Conservation (phyloP, 2,113 vertebrate genomes). For the Engraulis encrasicolus region DNA sequence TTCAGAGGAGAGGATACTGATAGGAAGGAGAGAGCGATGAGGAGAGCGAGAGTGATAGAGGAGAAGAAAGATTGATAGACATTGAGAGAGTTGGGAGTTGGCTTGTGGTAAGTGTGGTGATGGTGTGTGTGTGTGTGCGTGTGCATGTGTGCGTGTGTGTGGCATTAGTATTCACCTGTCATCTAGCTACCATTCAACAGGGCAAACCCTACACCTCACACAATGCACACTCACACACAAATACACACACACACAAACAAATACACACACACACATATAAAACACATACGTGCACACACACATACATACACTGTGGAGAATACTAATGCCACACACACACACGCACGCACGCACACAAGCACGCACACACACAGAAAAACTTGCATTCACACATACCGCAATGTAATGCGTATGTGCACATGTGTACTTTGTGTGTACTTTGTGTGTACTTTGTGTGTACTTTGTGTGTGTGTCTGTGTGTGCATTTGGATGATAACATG, state of each 20-base stretch:
- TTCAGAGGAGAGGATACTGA: background rate
- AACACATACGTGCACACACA: slow-evolving; percentile 24
- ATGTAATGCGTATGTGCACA: too few relatives aligned
- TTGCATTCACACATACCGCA: background rate
- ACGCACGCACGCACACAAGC: background rate
- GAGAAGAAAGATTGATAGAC: background rate
- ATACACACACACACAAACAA: background rate
- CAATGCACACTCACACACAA: slow-evolving; percentile 14
- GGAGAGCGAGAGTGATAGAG: background rate
- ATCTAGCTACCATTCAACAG: slow-evolving; percentile 34
- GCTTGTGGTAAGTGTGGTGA: background rate
- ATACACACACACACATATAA: background rate
- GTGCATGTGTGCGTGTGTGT: background rate
- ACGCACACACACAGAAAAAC: background rate
- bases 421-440: too few relatives aligned
- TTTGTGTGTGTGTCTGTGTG: too few relatives aligned
- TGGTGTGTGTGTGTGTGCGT: too few relatives aligned
- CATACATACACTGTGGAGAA: background rate
- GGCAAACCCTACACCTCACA: slow-evolving; percentile 26
- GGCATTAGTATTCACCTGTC: slow-evolving; percentile 35
- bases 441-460: too few relatives aligned
- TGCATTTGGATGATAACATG: too few relatives aligned
- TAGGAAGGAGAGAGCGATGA: background rate
- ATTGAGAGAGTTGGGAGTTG: background rate
- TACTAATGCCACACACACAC: background rate